Evolutionary conservation across 2,113 vertebrate genomes (phyloP).

Genomic region (Campylomormyrus tamandua): DNA sequence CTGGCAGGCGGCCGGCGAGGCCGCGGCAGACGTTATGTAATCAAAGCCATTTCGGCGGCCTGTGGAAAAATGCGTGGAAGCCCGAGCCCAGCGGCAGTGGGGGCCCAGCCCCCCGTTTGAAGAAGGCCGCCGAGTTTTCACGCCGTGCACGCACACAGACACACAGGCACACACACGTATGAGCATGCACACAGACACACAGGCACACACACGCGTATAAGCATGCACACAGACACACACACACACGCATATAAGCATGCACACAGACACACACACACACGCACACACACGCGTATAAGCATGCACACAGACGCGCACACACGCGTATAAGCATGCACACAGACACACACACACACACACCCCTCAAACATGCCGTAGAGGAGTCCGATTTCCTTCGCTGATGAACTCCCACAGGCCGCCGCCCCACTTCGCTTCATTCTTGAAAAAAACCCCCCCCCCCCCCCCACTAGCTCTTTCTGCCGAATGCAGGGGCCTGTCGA

Average conservation of each 20-base stretch:
- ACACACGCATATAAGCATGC: not conserved
- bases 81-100: conserved; percentile 1
- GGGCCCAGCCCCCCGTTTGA: conserved; percentile 22
- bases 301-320: not conserved
- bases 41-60: conserved; percentile 33
- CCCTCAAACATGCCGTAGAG: not conserved
- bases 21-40: conserved; percentile 30
- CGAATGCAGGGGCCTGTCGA: not conserved
- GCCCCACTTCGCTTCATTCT: not conserved
- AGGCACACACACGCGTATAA: not conserved
- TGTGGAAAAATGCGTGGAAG: conserved; percentile 37
- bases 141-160: not conserved
- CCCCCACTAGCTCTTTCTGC: not conserved
- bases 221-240: not conserved
- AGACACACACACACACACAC: not conserved
- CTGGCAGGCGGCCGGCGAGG: conserved; percentile 15
- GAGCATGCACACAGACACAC: not conserved
- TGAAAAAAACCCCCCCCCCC: not conserved
- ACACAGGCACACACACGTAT: not conserved
- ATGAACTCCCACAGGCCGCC: not conserved
- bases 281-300: not conserved
- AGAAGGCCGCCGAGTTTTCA: not conserved
- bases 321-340: not conserved
- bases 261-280: not conserved
- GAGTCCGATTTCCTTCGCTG: conserved; percentile 12